phyloP scores from a whole-genome alignment of 2,888 invertebrate species.

The Agrochola circellaris region DNA sequence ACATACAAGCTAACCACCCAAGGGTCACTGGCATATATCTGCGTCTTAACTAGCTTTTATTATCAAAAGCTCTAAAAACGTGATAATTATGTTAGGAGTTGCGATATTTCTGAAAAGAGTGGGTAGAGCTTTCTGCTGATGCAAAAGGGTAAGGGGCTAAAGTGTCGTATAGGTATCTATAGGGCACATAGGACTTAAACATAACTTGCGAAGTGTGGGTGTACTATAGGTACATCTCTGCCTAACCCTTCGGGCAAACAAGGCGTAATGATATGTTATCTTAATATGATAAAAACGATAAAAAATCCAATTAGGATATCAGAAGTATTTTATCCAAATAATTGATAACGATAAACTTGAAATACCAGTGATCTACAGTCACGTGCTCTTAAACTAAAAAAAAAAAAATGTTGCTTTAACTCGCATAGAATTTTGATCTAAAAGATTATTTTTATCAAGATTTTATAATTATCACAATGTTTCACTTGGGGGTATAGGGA shows the following conservation, averaged over 20 bases:
- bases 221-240: too few species aligned
- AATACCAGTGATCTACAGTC: slow-evolving; percentile 11
- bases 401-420: not conserved
- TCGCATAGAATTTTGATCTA: not conserved
- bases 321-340: slow-evolving; percentile 37
- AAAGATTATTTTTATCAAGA: not conserved
- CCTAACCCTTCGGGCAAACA: too few species aligned
- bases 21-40: too few species aligned
- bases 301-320: slow-evolving; percentile 36
- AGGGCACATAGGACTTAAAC: too few species aligned
- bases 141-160: not conserved
- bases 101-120: not conserved
- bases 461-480: not conserved
- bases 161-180: not conserved
- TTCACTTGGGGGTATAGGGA: not conserved
- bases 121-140: not conserved
- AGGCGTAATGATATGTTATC: too few species aligned
- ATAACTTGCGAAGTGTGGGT: too few species aligned
- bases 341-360: slow-evolving; percentile 27
- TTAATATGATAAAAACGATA: slow-evolving; percentile 5
- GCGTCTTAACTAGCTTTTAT: slow-evolving; percentile 5
- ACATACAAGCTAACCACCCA: too few species aligned
- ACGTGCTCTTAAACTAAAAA: slow-evolving; percentile 9
- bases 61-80: not conserved
- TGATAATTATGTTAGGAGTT: not conserved